Base-by-base conservation (phyloP, 2,797 vertebrate species). In the Myotis findleyi region DNA sequence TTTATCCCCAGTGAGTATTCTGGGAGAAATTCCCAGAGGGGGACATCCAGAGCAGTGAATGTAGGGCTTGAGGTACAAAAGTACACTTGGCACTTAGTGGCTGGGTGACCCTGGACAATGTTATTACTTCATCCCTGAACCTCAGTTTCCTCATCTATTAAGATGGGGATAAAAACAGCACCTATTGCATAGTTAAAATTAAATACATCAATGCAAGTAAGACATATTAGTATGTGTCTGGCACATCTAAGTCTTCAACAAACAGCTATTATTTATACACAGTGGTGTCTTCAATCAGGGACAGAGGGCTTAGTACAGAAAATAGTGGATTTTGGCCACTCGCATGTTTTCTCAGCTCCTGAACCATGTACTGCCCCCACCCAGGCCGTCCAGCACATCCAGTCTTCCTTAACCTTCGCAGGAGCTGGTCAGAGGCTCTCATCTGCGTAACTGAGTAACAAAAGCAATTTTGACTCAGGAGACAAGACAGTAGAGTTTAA, bases 401-500 rank as follows among this genome's bases (percentile, higher is more conserved):
- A 66, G 27, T 12, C 16, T 36, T 81, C 85, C 53, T 89, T n/a
- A 7, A 25, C 17, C 72, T 69, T 38, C 30, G 6, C 33, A 53
- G 81, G 59, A 62, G 27, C 76, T 18, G 62, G 59, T 44, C 36
- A 14, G 62, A 7, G 49, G 73, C 44, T 77, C 72, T 36, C 62
- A 8, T 33, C 6, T 75, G 71, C 25, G 4, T 66, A 59, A 90
- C 0, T 33, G 38, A 72, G 23, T 18, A 76, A 92, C n/a, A 81
- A 79, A 89, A 82, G 87, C 38, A 66, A 33, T 7, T 10, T 0
- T 64, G 83, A 82, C 57, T 33, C 7, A 41, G 59, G 71, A 21
- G n/a, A 66, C 21, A 33, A 21, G 72, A 81, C 30, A 21, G 13
- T 17, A 23, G 75, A 36, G 33, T 87, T 97, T 97, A 99, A 96